A percentile compares a stretch with the other conserved stretches of the same genome.
Conservation (phyloP, 2,797 vertebrate genomes). For the Enteromius viviparus region DNA sequence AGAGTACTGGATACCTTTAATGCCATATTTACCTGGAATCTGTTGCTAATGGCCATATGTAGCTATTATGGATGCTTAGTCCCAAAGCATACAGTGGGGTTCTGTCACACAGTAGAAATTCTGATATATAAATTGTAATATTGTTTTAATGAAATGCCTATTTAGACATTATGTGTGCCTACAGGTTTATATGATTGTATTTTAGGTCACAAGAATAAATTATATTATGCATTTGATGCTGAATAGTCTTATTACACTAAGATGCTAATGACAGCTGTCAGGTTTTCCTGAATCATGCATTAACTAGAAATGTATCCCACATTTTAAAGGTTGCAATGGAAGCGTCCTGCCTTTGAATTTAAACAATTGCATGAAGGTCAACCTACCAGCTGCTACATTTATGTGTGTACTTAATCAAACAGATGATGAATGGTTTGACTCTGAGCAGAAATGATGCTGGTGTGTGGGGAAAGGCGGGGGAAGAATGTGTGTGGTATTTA, state of each 20-base stretch:
- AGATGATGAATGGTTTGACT: slow-evolving; percentile 23
- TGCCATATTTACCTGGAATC: slow-evolving; percentile 22
- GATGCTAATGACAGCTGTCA: neutral
- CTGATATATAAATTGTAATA: slow-evolving; percentile 65
- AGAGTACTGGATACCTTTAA: slow-evolving; percentile 32
- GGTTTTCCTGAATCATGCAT: neutral
- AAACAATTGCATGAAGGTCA: neutral
- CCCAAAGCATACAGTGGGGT: slow-evolving; percentile 45
- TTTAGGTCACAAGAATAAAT: slow-evolving; percentile 63
- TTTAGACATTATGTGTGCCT: slow-evolving; percentile 72
- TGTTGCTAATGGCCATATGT: slow-evolving; percentile 30
- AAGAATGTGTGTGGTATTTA: slow-evolving; percentile 41
- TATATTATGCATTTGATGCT: slow-evolving; percentile 57
- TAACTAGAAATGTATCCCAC: neutral
- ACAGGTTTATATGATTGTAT: slow-evolving; percentile 73
- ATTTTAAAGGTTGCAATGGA: neutral
- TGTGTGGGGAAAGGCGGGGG: slow-evolving; percentile 16
- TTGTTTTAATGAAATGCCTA: slow-evolving; percentile 71
- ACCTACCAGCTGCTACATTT: neutral
- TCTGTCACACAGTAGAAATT: slow-evolving; percentile 62
- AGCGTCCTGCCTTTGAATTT: neutral
- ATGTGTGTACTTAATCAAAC: slow-evolving; percentile 20
- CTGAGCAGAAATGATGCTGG: neutral
- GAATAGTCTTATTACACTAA: slow-evolving; percentile 16
- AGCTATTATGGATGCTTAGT: slow-evolving; percentile 42